phyloP scores from a whole-genome alignment of 2,113 vertebrate genomes.

The Entelurus aequoreus region DNA sequence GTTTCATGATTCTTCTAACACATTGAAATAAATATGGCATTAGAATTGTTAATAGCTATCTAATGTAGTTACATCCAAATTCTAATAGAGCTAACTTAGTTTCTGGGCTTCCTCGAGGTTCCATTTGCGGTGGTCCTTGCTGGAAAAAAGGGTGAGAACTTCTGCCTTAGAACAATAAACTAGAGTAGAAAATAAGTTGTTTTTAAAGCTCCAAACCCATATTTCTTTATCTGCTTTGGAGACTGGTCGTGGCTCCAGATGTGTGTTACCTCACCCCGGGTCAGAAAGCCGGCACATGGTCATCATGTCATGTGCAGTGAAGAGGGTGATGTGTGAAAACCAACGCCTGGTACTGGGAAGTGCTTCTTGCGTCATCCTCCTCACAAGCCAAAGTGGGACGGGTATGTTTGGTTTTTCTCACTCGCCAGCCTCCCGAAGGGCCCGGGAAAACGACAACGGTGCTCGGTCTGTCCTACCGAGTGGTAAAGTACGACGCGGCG shows the following conservation, averaged over 20 bases:
- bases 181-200: slow-evolving; percentile 12
- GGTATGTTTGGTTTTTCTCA: background rate
- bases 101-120: too few species aligned
- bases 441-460: background rate
- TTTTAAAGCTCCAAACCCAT: slow-evolving; percentile 15
- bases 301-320: slow-evolving; percentile 14
- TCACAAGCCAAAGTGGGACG: slow-evolving; percentile 1
- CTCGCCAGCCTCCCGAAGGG: background rate
- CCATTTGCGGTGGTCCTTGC: too few species aligned
- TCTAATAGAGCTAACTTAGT: too few species aligned
- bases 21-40: too few species aligned
- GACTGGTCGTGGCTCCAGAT: slow-evolving; percentile 37
- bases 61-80: too few species aligned
- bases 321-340: slow-evolving; percentile 17
- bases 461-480: too few species aligned
- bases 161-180: slow-evolving; percentile 12
- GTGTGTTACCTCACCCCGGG: slow-evolving; percentile 35
- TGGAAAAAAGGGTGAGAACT: too few species aligned
- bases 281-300: slow-evolving; percentile 32
- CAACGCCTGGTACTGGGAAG: slow-evolving; percentile 39
- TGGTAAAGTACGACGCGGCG: too few species aligned
- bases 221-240: background rate
- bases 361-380: slow-evolving; percentile 18
- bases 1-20: too few species aligned
- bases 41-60: too few species aligned